phyloP scores from a whole-genome alignment of 2,113 vertebrate genomes.

The Capreolus pygargus region DNA sequence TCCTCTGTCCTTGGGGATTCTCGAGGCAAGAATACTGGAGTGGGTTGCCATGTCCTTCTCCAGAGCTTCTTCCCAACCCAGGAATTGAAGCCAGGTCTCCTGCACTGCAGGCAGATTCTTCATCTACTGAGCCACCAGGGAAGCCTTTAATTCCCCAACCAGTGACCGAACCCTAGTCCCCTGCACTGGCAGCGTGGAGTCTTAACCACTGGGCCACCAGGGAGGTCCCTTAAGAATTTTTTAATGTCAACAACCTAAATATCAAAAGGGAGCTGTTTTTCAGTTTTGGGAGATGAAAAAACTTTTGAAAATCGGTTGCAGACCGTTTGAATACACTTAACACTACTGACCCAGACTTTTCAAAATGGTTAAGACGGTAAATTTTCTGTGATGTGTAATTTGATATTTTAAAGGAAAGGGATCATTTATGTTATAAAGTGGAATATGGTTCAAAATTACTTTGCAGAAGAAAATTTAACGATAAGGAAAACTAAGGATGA shows the following conservation, averaged over 20 bases:
- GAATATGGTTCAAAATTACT: background rate
- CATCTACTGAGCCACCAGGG: background rate
- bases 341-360: fast-evolving
- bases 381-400: fast-evolving
- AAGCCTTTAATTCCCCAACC: background rate
- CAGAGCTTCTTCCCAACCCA: background rate
- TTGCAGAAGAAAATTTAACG: background rate
- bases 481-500: background rate
- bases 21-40: background rate
- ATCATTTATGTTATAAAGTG: fast-evolving
- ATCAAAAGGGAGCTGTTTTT: background rate
- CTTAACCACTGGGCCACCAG: background rate
- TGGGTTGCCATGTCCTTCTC: background rate
- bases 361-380: fast-evolving
- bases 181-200: background rate
- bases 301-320: fast-evolving
- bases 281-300: background rate
- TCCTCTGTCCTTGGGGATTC: background rate
- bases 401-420: background rate
- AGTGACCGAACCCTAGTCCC: background rate
- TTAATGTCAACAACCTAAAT: background rate
- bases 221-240: background rate
- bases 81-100: background rate
- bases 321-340: fast-evolving
- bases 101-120: background rate